Percentiles rank a stretch among this genome's conserved stretches.
Conservation (phyloP, 2,113 vertebrate genomes). For the Brachypodius melanocephalos region DNA sequence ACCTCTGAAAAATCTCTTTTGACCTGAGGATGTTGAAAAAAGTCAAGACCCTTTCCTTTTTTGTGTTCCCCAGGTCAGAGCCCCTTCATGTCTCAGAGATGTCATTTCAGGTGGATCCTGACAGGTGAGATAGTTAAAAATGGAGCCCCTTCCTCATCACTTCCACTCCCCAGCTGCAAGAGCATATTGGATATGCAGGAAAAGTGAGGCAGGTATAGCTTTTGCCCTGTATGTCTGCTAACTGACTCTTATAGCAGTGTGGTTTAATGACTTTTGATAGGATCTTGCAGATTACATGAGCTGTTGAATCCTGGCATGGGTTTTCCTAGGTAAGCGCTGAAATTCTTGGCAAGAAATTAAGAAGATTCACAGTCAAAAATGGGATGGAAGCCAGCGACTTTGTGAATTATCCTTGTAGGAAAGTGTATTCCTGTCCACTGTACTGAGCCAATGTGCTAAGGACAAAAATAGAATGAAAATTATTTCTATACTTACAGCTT, state of each 20-base stretch:
- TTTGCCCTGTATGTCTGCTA: neutral
- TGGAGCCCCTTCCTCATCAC: neutral
- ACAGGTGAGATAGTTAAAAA: neutral
- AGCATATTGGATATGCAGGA: neutral
- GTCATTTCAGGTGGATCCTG: neutral
- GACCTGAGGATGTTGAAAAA: neutral
- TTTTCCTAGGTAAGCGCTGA: neutral
- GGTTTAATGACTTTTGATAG: neutral
- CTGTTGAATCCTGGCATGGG: neutral
- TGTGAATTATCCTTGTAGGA: neutral
- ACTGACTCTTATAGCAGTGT: neutral
- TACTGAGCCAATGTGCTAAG: neutral
- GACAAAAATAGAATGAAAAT: neutral
- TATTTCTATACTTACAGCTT: neutral
- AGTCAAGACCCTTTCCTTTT: neutral
- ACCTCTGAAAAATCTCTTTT: neutral
- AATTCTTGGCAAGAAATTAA: slow-evolving; percentile 9
- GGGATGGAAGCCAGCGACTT: neutral
- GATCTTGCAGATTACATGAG: neutral
- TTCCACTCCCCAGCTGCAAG: neutral
- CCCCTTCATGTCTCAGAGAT: neutral
- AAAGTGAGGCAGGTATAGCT: neutral
- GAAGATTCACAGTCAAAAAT: neutral
- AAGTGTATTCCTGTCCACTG: neutral
- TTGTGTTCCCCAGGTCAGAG: neutral